Conservation (phyloP, 1,140 invertebrate species). For the Papilio xuthus region DNA sequence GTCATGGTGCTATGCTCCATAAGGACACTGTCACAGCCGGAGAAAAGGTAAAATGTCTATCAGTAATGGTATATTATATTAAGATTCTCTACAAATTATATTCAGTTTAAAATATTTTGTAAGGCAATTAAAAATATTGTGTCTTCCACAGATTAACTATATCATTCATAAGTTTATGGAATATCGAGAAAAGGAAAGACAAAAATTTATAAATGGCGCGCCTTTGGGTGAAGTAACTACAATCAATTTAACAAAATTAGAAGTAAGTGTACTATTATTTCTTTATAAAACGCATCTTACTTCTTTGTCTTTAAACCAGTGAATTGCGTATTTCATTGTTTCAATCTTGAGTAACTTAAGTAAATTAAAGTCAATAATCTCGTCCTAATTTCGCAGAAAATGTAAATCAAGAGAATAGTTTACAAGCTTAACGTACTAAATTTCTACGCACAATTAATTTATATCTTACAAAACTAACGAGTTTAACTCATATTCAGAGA, state of each 20-base stretch:
- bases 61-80: neutral
- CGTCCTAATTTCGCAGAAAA: neutral
- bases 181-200: slow-evolving; percentile 84
- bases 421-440: neutral
- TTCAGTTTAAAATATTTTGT: neutral
- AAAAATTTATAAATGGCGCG: slow-evolving; percentile 83
- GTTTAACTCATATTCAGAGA: neutral
- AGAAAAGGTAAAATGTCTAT: slow-evolving; percentile 83
- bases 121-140: neutral
- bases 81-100: neutral
- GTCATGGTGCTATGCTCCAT: slow-evolving; percentile 89
- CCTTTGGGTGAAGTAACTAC: slow-evolving; percentile 90
- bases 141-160: slow-evolving; percentile 82
- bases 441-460: neutral
- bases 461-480: neutral
- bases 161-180: slow-evolving; percentile 89
- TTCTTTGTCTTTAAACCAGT: too few relatives aligned
- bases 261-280: slow-evolving; percentile 76
- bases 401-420: neutral
- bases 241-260: slow-evolving; percentile 91
- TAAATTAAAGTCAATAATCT: too few relatives aligned
- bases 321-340: too few relatives aligned
- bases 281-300: neutral
- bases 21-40: slow-evolving; percentile 84
- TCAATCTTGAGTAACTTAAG: too few relatives aligned